Evolutionary conservation across 2,113 vertebrate species (phyloP), one percentile per base, ranked within the genome.

Genomic region (Notarius quadriscutis): DNA sequence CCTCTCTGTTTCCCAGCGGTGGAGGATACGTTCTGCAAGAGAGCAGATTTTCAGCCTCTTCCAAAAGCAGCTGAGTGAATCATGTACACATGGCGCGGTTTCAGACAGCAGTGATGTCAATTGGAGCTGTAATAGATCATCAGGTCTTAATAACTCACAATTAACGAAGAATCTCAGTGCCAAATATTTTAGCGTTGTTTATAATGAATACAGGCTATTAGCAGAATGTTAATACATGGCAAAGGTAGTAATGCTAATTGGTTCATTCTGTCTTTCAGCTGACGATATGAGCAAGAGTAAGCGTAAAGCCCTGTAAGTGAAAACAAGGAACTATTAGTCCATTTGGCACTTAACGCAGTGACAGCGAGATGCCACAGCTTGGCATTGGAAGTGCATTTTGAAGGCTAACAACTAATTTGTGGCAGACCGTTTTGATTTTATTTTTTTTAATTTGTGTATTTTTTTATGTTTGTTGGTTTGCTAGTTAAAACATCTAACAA

Each of bases 41-140:
- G 81, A 51, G 55, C 50, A 83, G 18, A 22, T 27, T 87, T 81
- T 85, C 60, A 12, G 17, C 77, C n/a, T 84, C 86, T 88, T 86
- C 60, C 27, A 20, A 79, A 87, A 84, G 81, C 77, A 30, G 57
- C 41, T 75, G n/a, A 82, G 72, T 89, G 58, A 87, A 84, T 87
- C 58, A 62, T 65, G 53, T 50, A 18, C 25, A 58, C 77, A 77
- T 82, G 88, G 75, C 77, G 2, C 1, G 22, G 63, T 84, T 71
- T 55, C 63, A 87, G 41, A 72, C 72, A 62, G 30, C 53, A 10
- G 25, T 30, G 51, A 55, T 55, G 77, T 79, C 50, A 53, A 30
- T 65, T 63, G 57, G 60, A 65, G 55, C 62, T 50, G 34, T 79
- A 34, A 74, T 75, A 79, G 57, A 55, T 67, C 50, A 86, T 25